Base-by-base conservation (phyloP, 2,113 vertebrate genomes). In the Oenanthe melanoleuca region DNA sequence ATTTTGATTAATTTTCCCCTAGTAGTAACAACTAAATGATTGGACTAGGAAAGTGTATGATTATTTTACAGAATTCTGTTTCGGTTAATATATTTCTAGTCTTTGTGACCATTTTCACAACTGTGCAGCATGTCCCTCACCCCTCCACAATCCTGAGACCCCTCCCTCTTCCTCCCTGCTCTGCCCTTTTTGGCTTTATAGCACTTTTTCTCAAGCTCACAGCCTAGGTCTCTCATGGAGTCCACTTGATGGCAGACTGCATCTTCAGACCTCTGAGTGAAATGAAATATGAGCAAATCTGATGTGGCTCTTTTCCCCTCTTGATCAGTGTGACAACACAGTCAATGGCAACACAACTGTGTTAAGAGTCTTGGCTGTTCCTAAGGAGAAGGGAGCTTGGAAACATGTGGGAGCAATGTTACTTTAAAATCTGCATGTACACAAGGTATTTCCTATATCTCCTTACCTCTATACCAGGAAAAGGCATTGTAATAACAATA, bases 1-100 rank as follows among this genome's bases (percentile, higher is more conserved):
- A 57, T 69, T 80, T 84, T 91, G 59, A 88, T 89, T 77, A 61
- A 57, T n/a, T 52, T 87, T 93, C 85, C 66, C 45, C 44, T 88
- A 77, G 80, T 80, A 92, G 50, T 66, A 70, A 81, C 64, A 89
- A 60, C 69, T 82, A 72, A 67, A 6, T 56, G 86, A 64, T 79
- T 77, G 60, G 44, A 56, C 75, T 89, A 60, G 64, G 84, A 89
- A 92, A 88, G 59, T 16, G 42, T 67, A 12, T 66, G 64, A 81
- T 77, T 34, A 71, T 45, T 61, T 88, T 64, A 91, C 69, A 92
- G 69, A 92, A 93, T 72, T 92, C 34, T 88, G 34, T 60, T 92
- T 93, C 88, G 63, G 20, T 96, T 92, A 93, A 92, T 96, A 22
- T 66, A 84, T 82, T 57, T 96, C 86, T 77, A 80, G 69, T 75